These are phyloP conservation scores for Bombus terrestris DNA, from an alignment of 1,140 invertebrate genomes.

Conservation along the genomic window DNA sequence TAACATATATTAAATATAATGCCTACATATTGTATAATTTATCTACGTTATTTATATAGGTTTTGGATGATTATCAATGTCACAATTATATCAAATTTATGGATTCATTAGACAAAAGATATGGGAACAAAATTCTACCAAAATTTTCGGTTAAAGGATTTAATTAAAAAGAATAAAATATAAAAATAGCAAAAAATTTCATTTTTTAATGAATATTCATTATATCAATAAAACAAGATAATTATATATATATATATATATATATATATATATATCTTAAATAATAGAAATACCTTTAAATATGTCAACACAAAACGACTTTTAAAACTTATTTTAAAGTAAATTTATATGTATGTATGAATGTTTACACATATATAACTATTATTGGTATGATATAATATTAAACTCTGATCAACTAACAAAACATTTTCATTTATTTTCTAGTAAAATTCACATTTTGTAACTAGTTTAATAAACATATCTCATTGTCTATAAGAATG, in stretches of 20 bases:
- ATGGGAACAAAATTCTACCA: constrained; percentile 78
- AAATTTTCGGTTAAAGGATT: constrained; percentile 63
- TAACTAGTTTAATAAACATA: constrained; percentile 61
- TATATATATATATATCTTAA: not conserved
- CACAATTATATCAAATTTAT: constrained; percentile 77
- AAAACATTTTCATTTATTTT: constrained; percentile 65
- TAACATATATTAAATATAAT: constrained; percentile 11
- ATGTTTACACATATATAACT: not conserved
- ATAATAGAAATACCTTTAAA: not conserved
- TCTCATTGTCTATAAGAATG: constrained; percentile 45
- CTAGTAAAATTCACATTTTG: constrained; percentile 61
- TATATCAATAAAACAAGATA: constrained; percentile 1
- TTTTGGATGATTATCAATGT: constrained; percentile 74
- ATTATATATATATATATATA: not conserved
- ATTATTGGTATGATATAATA: constrained; percentile 34
- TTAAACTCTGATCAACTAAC: constrained; percentile 52
- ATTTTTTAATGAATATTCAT: not conserved
- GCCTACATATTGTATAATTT: constrained; percentile 11
- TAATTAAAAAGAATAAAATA: constrained; percentile 36
- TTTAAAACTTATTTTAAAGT: constrained; percentile 17
- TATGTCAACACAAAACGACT: not conserved
- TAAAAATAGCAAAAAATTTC: not conserved
- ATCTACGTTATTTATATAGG: constrained; percentile 64
- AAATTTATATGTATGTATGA: not conserved
- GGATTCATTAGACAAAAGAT: constrained; percentile 78